These are phyloP conservation scores for Pipistrellus kuhlii DNA, from an alignment of 2,797 vertebrate genomes.

Conservation along the genomic window DNA sequence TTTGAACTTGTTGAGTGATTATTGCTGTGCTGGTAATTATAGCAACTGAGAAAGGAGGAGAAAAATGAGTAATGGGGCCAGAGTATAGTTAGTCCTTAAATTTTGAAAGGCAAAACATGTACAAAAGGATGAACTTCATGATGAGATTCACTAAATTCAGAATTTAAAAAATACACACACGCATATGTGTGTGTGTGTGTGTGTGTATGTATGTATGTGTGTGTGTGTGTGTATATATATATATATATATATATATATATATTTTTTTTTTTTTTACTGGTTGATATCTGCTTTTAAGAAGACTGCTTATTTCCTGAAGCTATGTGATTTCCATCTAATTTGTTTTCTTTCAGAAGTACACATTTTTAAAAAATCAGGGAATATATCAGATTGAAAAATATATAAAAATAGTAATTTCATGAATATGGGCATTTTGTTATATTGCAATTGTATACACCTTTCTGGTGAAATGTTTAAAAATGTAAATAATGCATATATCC, in stretches of 20 bases:
- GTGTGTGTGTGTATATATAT: not conserved
- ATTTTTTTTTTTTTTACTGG: not conserved
- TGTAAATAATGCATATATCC: not conserved
- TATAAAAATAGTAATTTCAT: not conserved
- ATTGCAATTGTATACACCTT: not conserved
- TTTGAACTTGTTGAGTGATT: not conserved
- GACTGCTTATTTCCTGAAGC: not conserved
- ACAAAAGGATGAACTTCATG: not conserved
- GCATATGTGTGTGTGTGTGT: no score
- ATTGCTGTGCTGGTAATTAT: not conserved
- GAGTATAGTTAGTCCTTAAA: not conserved
- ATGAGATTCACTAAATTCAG: not conserved
- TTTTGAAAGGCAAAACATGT: not conserved
- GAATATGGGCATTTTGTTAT: not conserved
- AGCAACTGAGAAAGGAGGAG: not conserved
- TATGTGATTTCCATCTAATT: not conserved
- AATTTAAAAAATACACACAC: not conserved
- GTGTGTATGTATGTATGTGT: rapidly evolving
- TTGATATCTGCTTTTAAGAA: not conserved
- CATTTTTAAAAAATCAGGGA: not conserved
- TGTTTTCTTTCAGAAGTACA: not conserved
- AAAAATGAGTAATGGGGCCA: not conserved
- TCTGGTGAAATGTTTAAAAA: not conserved
- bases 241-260: no score
- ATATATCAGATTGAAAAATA: not conserved